These are phyloP conservation scores for Neocrepidodera transversa DNA, from an alignment of 2,888 invertebrate species.

Conservation along the genomic window DNA sequence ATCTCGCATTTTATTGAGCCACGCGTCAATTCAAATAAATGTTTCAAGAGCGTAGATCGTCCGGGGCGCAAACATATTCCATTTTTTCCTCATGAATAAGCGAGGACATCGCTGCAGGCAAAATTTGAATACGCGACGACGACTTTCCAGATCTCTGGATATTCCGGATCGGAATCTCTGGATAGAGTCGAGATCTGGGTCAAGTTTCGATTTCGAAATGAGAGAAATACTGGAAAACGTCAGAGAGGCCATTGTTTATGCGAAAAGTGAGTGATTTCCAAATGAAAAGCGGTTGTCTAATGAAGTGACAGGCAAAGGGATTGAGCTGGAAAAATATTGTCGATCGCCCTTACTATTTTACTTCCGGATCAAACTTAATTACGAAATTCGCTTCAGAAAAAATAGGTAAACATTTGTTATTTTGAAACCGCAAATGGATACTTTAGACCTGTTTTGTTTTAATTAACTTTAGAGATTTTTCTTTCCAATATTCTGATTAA, in stretches of 20 bases:
- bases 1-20: background rate
- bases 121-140: conserved; percentile 14
- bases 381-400: background rate
- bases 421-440: too few species aligned
- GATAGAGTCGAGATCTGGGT: conserved; percentile 15
- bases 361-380: background rate
- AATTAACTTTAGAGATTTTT: too few species aligned
- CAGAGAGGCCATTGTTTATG: conserved; percentile 21
- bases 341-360: background rate
- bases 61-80: conserved; percentile 2
- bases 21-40: background rate
- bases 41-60: background rate
- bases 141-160: conserved; percentile 15
- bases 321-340: background rate
- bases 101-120: background rate
- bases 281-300: conserved; percentile 10
- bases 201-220: conserved; percentile 20
- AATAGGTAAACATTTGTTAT: too few species aligned
- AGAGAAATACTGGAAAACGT: conserved; percentile 18
- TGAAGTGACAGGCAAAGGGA: conserved; percentile 1
- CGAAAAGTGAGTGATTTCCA: conserved; percentile 19
- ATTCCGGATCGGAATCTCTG: conserved; percentile 15
- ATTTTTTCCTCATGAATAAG: conserved; percentile 9
- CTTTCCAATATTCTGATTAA: too few species aligned
- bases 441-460: too few species aligned